These are phyloP conservation scores for Nycticryphes semicollaris DNA, from an alignment of 2,113 vertebrate genomes.

Conservation along the genomic window DNA sequence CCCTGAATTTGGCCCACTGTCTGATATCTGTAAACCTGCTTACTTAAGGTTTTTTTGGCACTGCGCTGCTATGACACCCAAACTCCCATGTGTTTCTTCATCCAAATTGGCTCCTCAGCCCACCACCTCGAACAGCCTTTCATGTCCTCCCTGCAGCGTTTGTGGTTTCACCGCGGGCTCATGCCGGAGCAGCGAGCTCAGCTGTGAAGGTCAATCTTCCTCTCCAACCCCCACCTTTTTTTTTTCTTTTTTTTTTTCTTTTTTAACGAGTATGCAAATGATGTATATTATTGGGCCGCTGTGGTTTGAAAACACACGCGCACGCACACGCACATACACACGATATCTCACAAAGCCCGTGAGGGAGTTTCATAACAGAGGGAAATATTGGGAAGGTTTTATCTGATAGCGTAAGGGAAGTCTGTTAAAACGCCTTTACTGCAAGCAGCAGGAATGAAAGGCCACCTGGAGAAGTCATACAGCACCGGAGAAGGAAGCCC, in stretches of 20 bases:
- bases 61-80: background rate
- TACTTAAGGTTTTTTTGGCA: background rate
- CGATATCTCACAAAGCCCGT: constrained; percentile 37
- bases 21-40: background rate
- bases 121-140: background rate
- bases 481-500: constrained; percentile 18
- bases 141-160: background rate
- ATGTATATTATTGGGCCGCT: constrained; percentile 46
- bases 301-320: constrained; percentile 54
- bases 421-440: constrained; percentile 61
- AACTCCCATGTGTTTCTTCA: background rate
- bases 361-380: constrained; percentile 63
- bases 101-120: background rate
- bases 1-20: background rate
- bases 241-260: background rate
- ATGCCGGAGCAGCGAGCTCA: background rate
- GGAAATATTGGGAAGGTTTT: constrained; percentile 67
- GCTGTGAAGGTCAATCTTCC: background rate
- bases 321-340: constrained; percentile 47
- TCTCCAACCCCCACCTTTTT: background rate
- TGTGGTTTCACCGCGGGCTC: background rate
- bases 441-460: constrained; percentile 37
- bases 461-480: constrained; percentile 63
- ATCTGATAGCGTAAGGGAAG: constrained; percentile 64
- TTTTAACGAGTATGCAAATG: constrained; percentile 38